Evolutionary conservation across 2,888 invertebrate genomes (phyloP).

Genomic region (Zonitis immaculata): DNA sequence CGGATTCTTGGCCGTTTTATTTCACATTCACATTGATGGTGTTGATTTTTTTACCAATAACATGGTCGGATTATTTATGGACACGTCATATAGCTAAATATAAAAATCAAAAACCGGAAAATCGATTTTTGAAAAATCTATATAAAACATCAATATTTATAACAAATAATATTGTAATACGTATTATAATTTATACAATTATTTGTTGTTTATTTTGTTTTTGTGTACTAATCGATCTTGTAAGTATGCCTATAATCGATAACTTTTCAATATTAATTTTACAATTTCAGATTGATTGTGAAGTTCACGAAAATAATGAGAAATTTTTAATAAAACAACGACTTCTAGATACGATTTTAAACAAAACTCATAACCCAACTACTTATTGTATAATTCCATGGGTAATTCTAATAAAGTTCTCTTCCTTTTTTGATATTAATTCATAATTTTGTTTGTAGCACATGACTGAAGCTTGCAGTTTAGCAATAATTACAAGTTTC

Average conservation of each 20-base stretch:
- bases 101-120: conserved; percentile 55
- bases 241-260: conserved; percentile 39
- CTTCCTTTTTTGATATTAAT: neutral
- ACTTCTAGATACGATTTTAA: neutral
- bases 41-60: conserved; percentile 60
- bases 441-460: conserved; percentile 56
- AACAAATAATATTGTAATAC: conserved; percentile 58
- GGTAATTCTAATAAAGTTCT: conserved; percentile 18
- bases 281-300: conserved; percentile 21
- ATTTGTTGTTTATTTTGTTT: conserved; percentile 61
- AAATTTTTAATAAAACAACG: neutral
- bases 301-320: neutral
- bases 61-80: conserved; percentile 76
- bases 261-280: neutral
- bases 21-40: conserved; percentile 49
- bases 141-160: conserved; percentile 60
- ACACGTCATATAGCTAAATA: conserved; percentile 43
- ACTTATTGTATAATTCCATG: conserved; percentile 27
- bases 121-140: conserved; percentile 51
- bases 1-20: conserved; percentile 51
- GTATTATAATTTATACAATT: conserved; percentile 63
- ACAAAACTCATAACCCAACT: neutral
- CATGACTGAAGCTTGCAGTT: conserved; percentile 65
- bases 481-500: conserved; percentile 67
- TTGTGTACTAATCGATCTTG: conserved; percentile 64